Percentiles rank a stretch among this genome's conserved stretches.
phyloP scores from a whole-genome alignment of 2,113 vertebrate genomes.

The Lasiurus cinereus region DNA sequence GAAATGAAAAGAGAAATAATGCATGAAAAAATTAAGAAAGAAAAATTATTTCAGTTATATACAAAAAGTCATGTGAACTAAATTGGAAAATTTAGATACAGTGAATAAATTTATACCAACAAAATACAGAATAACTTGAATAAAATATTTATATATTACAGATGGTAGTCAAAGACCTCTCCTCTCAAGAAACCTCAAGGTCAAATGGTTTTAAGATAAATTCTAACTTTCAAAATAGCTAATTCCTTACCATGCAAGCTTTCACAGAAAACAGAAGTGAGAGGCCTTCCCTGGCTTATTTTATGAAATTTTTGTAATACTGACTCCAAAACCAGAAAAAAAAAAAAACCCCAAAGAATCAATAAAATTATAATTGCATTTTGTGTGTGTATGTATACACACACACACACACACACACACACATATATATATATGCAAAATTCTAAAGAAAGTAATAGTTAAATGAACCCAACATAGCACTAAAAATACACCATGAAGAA shows the following conservation, averaged over 20 bases:
- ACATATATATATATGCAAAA: no score
- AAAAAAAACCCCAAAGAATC: not conserved
- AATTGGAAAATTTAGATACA: not conserved
- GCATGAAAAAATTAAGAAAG: not conserved
- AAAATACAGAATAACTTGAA: not conserved
- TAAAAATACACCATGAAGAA: not conserved
- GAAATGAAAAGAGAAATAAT: not conserved
- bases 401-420: no score
- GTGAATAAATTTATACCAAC: not conserved
- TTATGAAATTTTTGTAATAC: not conserved
- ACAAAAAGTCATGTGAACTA: not conserved
- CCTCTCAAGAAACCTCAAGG: not conserved
- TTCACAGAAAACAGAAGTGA: not conserved
- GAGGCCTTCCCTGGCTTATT: not conserved
- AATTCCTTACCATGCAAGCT: not conserved
- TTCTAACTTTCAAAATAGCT: no score
- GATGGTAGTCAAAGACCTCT: not conserved
- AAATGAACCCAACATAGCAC: not conserved
- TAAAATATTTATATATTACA: not conserved
- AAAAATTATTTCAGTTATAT: not conserved
- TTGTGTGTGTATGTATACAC: no score
- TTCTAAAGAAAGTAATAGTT: conserved; percentile 8
- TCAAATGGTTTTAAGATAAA: conserved; percentile 13
- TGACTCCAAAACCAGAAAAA: not conserved
- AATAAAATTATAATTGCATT: not conserved